Evolutionary conservation across 1,140 invertebrate genomes (phyloP), one percentile per base, ranked within the genome.

Genomic region (Manduca sexta): DNA sequence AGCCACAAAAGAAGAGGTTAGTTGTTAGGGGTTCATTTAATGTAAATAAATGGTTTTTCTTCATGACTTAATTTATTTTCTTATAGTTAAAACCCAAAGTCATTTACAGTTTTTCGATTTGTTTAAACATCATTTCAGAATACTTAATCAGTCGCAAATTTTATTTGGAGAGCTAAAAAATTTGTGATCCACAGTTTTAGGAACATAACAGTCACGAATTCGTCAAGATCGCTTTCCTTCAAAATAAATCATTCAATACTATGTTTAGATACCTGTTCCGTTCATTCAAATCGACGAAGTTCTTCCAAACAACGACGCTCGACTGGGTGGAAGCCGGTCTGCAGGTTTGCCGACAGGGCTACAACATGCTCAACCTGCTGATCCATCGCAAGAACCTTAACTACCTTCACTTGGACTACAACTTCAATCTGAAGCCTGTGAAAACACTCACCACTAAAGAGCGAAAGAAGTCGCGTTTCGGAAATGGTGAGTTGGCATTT

Each of bases 331-430:
- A 99, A 87, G 97, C 97, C 44, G 98, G 98, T 17, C 84, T 99
- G 4, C 95, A 98, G 88, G 98, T 99, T 0, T 99, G 98, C 77
- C 90, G 98, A 10, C 98, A 99, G 85, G 98, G 98, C 10, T 99
- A 99, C 86, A 99, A 99, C 80, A 99, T 99, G 98, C 87, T 99
- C 7, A 99, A 99, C 85, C 88, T 99, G 31, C 88, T 99, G 38
- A 99, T 99, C 74, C 98, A 99, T 87, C 93, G 98, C 40, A 99
- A 99, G 85, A 99, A 99, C 86, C 90, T 99, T 6, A 99, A 99
- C 78, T 99, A 99, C 77, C 90, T 99, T 18, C 98, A 99, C 91
- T 90, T 99, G 77, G 98, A 99, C 88, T 99, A 99, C 78, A 99
- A 99, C 86, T 99, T 99, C 75, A 99, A 99, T 82, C 89, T 99